A percentile compares a stretch with the other conserved stretches of the same genome.
Evolutionary conservation across 2,888 invertebrate genomes (phyloP).

Genomic region (Autographa gamma): DNA sequence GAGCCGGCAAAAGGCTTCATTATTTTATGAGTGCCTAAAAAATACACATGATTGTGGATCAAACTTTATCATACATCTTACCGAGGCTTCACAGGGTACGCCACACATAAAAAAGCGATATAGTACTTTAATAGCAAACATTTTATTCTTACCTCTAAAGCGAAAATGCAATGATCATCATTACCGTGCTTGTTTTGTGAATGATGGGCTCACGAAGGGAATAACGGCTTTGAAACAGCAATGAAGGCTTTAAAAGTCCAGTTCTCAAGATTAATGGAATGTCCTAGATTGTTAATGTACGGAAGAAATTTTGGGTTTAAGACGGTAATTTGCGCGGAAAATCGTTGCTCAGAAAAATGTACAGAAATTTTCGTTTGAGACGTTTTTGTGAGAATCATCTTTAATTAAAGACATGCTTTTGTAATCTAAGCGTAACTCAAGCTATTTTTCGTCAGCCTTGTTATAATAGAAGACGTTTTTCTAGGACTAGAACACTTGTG

Average conservation of each 20-base stretch:
- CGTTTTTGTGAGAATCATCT: not conserved
- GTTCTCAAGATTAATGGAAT: conserved; percentile 38
- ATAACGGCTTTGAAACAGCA: conserved; percentile 18
- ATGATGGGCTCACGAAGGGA: conserved; percentile 16
- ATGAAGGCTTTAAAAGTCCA: conserved; percentile 28
- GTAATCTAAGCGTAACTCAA: not conserved
- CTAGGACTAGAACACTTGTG: not conserved
- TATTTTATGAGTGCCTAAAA: too few relatives aligned
- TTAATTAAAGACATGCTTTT: conserved; percentile 6
- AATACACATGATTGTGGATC: too few relatives aligned
- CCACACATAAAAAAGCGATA: too few relatives aligned
- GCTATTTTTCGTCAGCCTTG: not conserved
- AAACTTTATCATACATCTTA: too few relatives aligned
- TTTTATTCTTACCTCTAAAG: conserved; percentile 5
- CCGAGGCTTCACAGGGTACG: too few relatives aligned
- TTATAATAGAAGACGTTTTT: not conserved
- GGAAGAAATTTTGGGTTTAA: conserved; percentile 9
- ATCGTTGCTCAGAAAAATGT: not conserved
- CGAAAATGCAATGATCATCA: conserved; percentile 21
- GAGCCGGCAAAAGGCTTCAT: too few relatives aligned
- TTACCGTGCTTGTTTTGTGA: conserved; percentile 33
- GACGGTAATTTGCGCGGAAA: conserved; percentile 2
- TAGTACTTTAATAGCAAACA: not conserved
- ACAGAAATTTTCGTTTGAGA: conserved; percentile 2
- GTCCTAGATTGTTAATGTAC: conserved; percentile 24